phyloP scores from a whole-genome alignment of 2,888 invertebrate species.

The Synanthedon formicaeformis region DNA sequence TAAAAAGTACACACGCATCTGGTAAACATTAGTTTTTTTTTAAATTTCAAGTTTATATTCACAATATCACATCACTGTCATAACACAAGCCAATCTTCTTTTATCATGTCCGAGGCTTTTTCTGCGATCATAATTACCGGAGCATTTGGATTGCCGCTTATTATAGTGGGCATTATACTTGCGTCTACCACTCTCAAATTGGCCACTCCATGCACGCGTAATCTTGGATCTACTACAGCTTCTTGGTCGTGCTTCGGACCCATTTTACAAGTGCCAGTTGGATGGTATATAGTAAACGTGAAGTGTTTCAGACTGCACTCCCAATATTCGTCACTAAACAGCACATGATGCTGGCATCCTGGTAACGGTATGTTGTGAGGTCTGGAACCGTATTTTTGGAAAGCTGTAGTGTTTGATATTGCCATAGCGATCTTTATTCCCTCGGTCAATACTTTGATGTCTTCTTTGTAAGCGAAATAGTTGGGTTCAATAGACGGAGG shows the following conservation, averaged over 20 bases:
- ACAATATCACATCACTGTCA: constrained; percentile 34
- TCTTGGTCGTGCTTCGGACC: constrained; percentile 80
- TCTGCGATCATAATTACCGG: constrained; percentile 92
- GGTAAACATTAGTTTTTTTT: background rate
- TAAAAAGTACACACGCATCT: background rate
- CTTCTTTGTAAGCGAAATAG: constrained; percentile 88
- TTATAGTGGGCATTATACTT: constrained; percentile 89
- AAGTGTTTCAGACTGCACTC: constrained; percentile 86
- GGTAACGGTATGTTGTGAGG: constrained; percentile 85
- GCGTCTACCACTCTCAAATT: constrained; percentile 85
- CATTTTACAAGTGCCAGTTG: constrained; percentile 89
- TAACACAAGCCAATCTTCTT: constrained; percentile 82
- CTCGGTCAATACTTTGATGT: constrained; percentile 82
- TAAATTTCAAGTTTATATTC: background rate
- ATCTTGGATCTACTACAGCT: constrained; percentile 83
- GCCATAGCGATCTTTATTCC: constrained; percentile 87
- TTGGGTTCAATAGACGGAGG: constrained; percentile 92
- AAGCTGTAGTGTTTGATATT: constrained; percentile 82
- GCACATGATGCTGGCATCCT: constrained; percentile 78
- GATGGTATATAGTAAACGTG: constrained; percentile 87
- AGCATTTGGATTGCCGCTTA: constrained; percentile 92
- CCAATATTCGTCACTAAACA: constrained; percentile 88
- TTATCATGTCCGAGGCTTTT: constrained; percentile 89
- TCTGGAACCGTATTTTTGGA: constrained; percentile 83
- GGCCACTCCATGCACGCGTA: constrained; percentile 82